Conservation (phyloP, 2,113 vertebrate genomes). For the Aplodontia rufa region DNA sequence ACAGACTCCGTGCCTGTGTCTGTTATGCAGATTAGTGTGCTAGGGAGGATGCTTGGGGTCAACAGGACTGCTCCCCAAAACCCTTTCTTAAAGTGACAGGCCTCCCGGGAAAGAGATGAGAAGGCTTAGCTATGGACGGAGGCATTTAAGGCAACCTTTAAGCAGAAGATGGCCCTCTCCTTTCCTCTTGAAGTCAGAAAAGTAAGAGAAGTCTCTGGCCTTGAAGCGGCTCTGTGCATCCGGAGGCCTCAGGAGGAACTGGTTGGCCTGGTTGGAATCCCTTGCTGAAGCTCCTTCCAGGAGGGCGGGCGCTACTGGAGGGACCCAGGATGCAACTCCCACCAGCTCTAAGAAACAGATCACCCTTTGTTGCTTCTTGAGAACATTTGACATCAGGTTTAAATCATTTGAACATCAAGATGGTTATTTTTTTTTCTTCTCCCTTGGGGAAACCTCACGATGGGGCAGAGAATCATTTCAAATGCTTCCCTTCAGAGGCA, state of each 20-base stretch:
- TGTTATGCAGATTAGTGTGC: constrained; percentile 18
- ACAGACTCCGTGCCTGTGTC: not conserved
- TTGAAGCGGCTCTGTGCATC: not conserved
- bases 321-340: not conserved
- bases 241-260: not conserved
- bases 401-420: not conserved
- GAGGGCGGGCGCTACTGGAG: not conserved
- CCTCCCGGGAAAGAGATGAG: not conserved
- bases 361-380: not conserved
- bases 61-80: not conserved
- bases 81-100: not conserved
- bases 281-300: not conserved
- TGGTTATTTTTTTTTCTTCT: not conserved
- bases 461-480: not conserved
- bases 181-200: not conserved
- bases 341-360: not conserved
- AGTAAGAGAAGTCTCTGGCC: not conserved
- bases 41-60: not conserved
- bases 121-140: not conserved
- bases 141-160: fast-evolving
- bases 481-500: not conserved
- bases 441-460: not conserved
- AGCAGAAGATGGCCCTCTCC: not conserved
- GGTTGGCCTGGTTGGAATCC: not conserved
- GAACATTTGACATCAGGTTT: not conserved